Percentiles rank a stretch among this genome's conserved stretches.
phyloP scores from a whole-genome alignment of 1,140 invertebrate species.

The Drosophila nasuta region DNA sequence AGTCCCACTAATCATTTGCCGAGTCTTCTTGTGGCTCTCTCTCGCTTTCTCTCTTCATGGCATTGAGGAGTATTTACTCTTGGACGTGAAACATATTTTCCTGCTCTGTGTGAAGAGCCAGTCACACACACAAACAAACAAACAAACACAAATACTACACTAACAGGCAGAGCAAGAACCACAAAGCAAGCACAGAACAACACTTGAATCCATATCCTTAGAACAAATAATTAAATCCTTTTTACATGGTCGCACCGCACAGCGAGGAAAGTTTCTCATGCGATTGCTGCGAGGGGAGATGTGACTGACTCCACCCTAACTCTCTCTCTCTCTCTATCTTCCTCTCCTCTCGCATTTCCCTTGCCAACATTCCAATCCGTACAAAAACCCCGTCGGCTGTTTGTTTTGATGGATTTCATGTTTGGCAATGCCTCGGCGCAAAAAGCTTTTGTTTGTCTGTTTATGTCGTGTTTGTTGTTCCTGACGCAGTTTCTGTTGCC shows the following conservation, averaged over 20 bases:
- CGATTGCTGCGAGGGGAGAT: slow-evolving; percentile 35
- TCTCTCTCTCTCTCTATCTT: neutral
- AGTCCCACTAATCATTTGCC: slow-evolving; percentile 38
- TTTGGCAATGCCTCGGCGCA: slow-evolving; percentile 47
- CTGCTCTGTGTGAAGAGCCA: slow-evolving; percentile 57
- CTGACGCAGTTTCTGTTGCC: slow-evolving; percentile 47
- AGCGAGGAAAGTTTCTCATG: slow-evolving; percentile 47
- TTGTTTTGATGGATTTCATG: slow-evolving; percentile 83
- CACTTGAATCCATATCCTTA: slow-evolving; percentile 69
- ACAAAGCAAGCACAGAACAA: slow-evolving; percentile 24
- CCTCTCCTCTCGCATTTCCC: neutral
- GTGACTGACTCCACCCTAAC: slow-evolving; percentile 4
- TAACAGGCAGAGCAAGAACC: slow-evolving; percentile 11
- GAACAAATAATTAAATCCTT: slow-evolving; percentile 84
- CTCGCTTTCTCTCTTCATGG: neutral
- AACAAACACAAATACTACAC: neutral
- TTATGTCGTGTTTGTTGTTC: slow-evolving; percentile 73
- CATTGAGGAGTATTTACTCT: slow-evolving; percentile 49
- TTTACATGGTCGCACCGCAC: slow-evolving; percentile 71
- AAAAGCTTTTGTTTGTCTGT: slow-evolving; percentile 79
- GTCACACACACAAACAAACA: slow-evolving; percentile 45
- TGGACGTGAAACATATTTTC: slow-evolving; percentile 80
- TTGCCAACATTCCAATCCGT: slow-evolving; percentile 39
- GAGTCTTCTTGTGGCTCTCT: slow-evolving; percentile 14
- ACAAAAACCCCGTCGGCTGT: slow-evolving; percentile 69